Evolutionary conservation across 2,113 vertebrate species (phyloP), one percentile per base, ranked within the genome.

Genomic region (Agelaius tricolor): DNA sequence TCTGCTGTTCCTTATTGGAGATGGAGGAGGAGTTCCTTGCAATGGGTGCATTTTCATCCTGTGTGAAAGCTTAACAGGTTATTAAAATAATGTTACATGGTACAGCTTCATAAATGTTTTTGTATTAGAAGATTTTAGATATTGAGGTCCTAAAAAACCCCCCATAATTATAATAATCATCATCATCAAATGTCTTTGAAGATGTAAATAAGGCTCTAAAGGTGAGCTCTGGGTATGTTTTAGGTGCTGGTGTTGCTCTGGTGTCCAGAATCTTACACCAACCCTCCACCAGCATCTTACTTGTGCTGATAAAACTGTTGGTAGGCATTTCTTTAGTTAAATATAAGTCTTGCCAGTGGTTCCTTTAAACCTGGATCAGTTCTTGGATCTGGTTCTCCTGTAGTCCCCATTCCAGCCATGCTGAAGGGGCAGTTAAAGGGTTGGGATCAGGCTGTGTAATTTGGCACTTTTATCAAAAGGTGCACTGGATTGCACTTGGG

Each of bases 281-380:
- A 0, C 27, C 14, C 13, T 84, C 33, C 30, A 15, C 51, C 1
- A 0, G 33, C 54, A 58, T 44, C 61, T 52, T 55, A 21, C 2
- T 52, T 76, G 54, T 57, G 44, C 49, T 63, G 30, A 30, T 68
- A 51, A n/a, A 72, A 22, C 30, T 46, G 8, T 58, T 41, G 20
- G 28, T 52, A 57, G 58, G 31, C 51, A 26, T 83, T 43, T n/a
- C 9, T 83, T 49, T 55, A 82, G 0, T 63, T 33, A 46, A 69
- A 58, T 10, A 2, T 33, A 24, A 82, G 2, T 57, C 30, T 41
- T 58, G 11, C 11, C 26, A 43, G 23, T 46, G 39, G 39, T 58
- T 49, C 18, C 51, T 71, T 79, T 54, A 67, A 79, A 68, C 35
- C 24, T 24, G 20, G 33, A 9, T 62, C 19, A 19, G 18, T 54